Conservation (phyloP, 2,888 invertebrate species). For the Ceramica pisi region DNA sequence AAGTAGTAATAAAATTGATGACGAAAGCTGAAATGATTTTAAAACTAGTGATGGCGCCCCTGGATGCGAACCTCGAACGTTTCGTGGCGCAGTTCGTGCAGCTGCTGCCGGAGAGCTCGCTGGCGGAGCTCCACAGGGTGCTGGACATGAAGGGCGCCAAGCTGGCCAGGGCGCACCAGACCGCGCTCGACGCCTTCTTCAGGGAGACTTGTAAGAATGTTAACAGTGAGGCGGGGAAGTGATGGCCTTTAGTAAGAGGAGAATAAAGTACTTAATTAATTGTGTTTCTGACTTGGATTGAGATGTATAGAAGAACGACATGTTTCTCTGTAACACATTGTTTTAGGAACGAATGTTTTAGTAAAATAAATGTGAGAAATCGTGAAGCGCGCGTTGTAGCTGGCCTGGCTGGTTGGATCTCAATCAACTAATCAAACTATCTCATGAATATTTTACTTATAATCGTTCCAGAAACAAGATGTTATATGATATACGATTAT, state of each 20-base stretch:
- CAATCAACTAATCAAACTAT: background rate
- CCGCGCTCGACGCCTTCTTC: conserved; percentile 78
- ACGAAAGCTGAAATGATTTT: conserved; percentile 99
- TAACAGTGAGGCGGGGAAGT: conserved; percentile 45
- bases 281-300: background rate
- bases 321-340: background rate
- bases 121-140: conserved; percentile 98
- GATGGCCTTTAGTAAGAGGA: background rate
- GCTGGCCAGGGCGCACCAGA: conserved; percentile 79
- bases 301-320: background rate
- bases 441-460: background rate
- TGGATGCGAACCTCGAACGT: conserved; percentile 92
- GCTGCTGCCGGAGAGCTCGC: conserved; percentile 96
- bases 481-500: background rate
- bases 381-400: background rate
- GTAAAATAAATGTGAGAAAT: background rate
- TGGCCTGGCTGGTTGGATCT: background rate
- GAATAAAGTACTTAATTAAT: conserved; percentile 6
- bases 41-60: conserved; percentile 99
- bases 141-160: conserved; percentile 97
- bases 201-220: conserved; percentile 71
- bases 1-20: conserved; percentile 97
- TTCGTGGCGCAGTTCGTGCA: conserved; percentile 97
- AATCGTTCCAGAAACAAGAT: too few relatives aligned
- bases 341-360: background rate